A percentile compares a stretch with the other conserved stretches of the same genome.
phyloP scores from a whole-genome alignment of 2,113 vertebrate species.

The Pseudonaja textilis region DNA sequence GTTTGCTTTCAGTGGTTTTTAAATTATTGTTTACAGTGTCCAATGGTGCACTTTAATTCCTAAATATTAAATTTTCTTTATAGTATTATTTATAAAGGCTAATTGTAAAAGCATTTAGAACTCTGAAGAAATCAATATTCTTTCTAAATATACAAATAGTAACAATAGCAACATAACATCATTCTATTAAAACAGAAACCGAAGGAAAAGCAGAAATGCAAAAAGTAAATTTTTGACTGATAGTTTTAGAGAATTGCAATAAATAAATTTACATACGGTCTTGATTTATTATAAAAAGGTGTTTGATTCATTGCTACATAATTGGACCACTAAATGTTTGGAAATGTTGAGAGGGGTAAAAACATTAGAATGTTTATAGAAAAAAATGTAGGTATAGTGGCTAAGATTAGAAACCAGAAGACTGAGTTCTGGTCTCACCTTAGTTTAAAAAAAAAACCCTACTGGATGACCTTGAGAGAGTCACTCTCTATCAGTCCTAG shows the following conservation, averaged over 20 bases:
- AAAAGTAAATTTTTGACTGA: too few relatives aligned
- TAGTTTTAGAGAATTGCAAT: too few relatives aligned
- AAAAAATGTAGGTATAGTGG: not conserved
- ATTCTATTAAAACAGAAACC: too few relatives aligned
- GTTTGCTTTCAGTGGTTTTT: conserved; percentile 34
- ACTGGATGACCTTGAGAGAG: not conserved
- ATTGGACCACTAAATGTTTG: too few relatives aligned
- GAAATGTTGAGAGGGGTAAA: too few relatives aligned
- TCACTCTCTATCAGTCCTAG: not conserved
- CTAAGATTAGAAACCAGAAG: not conserved
- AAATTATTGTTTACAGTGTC: conserved; percentile 26
- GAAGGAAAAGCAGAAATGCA: too few relatives aligned
- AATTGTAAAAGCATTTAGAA: not conserved
- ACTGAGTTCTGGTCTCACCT: not conserved
- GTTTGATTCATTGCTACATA: too few relatives aligned
- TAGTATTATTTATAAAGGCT: not conserved
- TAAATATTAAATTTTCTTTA: not conserved
- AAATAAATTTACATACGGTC: too few relatives aligned
- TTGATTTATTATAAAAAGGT: too few relatives aligned
- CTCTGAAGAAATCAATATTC: not conserved
- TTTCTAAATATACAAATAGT: not conserved
- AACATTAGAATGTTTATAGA: too few relatives aligned
- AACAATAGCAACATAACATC: not conserved
- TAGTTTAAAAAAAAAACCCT: not conserved
- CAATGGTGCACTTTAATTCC: not conserved